Base-by-base conservation (phyloP, 2,113 vertebrate species). In the Elanoides forficatus region DNA sequence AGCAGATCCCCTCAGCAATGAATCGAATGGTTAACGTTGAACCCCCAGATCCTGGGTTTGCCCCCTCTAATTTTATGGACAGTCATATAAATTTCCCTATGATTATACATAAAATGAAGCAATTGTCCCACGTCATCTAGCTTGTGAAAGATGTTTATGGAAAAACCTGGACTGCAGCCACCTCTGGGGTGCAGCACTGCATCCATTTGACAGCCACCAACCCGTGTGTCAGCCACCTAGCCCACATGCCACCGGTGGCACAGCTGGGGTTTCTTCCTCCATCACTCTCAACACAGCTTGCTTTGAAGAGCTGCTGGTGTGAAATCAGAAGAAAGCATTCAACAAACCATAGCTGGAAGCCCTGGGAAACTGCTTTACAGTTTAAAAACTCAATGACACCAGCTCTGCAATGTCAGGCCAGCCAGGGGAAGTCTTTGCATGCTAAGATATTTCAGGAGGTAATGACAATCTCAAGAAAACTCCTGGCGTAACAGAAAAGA, bases 161-260 rank as follows among this genome's bases (percentile, higher is more conserved):
- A 52, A 68, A 74, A 74, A 47, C 6, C 15, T 50, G 40, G 27
- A 12, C 25, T 52, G 43, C 34, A 81, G 29, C 43, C 50, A 76
- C 43, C 62, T 45, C 43, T 65, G 63, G 70, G 43, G 29, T 26
- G 10, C 63, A 90, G 50, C 56, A 40, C 9, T 16, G 29, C 15
- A 27, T 30, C 59, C 25, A 3, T 36, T 4, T n/a, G 25, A 40
- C 34, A 19, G 53, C 13, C 15, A 42, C 52, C 50, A 66, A 36
- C 21, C 40, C 3, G 0, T 9, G 23, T 17, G 14, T 13, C 38
- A 25, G 26, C 13, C 29, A 36, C 20, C 15, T 15, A 10, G 9
- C 36, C 36, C 29, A 32, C 52, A 47, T 5, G 50, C 15, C 53
- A 40, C 52, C 1, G 0, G 20, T 38, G 42, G 7, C 66, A 67